Conservation (phyloP, 2,888 invertebrate genomes). For the Kuschelorhynchus macadamiae region DNA sequence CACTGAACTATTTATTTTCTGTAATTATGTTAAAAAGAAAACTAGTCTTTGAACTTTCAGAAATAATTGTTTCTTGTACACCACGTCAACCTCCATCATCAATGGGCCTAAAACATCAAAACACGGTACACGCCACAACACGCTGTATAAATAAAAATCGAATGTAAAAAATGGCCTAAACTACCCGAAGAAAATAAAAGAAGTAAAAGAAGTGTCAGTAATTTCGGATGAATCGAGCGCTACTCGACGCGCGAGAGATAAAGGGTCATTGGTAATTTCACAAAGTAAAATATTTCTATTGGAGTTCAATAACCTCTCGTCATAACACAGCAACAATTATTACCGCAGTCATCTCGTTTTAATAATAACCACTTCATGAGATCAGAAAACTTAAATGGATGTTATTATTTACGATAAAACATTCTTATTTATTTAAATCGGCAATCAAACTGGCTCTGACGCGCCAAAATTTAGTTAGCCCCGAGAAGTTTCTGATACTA, state of each 20-base stretch:
- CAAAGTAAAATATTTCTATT: slow-evolving; percentile 59
- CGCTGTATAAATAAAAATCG: slow-evolving; percentile 16
- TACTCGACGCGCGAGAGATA: slow-evolving; percentile 51
- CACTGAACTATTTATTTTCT: slow-evolving; percentile 7
- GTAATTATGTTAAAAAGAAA: slow-evolving; percentile 8
- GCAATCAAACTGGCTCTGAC: background rate
- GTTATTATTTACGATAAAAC: background rate
- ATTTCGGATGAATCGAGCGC: slow-evolving; percentile 33
- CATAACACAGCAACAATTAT: slow-evolving; percentile 45
- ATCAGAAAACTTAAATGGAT: slow-evolving; percentile 26
- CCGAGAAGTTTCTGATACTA: too few species aligned
- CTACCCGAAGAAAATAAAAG: slow-evolving; percentile 9
- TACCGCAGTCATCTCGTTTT: slow-evolving; percentile 38
- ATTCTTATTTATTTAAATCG: slow-evolving; percentile 9
- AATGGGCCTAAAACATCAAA: slow-evolving; percentile 23
- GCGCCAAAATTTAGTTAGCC: background rate
- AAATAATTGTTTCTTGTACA: slow-evolving; percentile 18
- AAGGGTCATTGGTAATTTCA: slow-evolving; percentile 62
- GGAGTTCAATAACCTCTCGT: slow-evolving; percentile 56
- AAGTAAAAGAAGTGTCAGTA: slow-evolving; percentile 13
- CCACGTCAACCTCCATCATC: slow-evolving; percentile 44
- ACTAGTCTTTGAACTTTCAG: slow-evolving; percentile 15
- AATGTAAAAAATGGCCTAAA: slow-evolving; percentile 12
- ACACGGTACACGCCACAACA: slow-evolving; percentile 24
- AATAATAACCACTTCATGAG: slow-evolving; percentile 39